Percentiles rank a stretch among this genome's conserved stretches.
Conservation (phyloP, 2,113 vertebrate species). For the Trochalopteron elliotii region DNA sequence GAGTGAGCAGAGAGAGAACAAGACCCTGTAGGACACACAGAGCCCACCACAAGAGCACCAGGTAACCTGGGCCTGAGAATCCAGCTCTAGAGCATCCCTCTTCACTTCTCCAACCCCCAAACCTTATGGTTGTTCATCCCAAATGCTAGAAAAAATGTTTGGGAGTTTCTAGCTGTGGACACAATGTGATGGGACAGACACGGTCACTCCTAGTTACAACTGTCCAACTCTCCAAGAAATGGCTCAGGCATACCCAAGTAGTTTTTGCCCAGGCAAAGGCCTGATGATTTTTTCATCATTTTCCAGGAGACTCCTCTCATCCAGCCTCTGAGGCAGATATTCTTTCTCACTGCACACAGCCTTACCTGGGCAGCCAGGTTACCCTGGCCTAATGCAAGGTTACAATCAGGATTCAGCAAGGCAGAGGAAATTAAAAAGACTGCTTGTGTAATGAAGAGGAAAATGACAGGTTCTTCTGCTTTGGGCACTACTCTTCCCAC, state of each 20-base stretch:
- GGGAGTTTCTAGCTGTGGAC: neutral
- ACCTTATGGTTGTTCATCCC: neutral
- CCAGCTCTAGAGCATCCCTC: neutral
- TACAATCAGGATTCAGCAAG: neutral
- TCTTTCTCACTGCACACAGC: neutral
- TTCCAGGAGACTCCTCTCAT: neutral
- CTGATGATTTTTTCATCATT: neutral
- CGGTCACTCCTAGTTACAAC: neutral
- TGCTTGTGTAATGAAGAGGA: neutral
- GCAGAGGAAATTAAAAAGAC: neutral
- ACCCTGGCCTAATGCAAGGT: neutral
- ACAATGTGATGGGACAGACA: neutral
- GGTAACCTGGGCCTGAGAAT: neutral
- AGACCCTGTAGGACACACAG: accelerated
- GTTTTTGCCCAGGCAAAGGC: neutral
- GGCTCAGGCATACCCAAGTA: neutral
- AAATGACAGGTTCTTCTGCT: constrained; percentile 40
- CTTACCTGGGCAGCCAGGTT: neutral
- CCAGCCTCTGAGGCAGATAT: accelerated
- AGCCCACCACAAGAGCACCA: neutral
- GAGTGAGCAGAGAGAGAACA: neutral
- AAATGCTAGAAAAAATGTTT: neutral
- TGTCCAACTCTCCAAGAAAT: neutral
- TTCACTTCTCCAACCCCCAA: neutral
- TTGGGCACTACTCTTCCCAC: neutral